Evolutionary conservation across 2,113 vertebrate species (phyloP), one percentile per base, ranked within the genome.

Genomic region (Otus sunia): DNA sequence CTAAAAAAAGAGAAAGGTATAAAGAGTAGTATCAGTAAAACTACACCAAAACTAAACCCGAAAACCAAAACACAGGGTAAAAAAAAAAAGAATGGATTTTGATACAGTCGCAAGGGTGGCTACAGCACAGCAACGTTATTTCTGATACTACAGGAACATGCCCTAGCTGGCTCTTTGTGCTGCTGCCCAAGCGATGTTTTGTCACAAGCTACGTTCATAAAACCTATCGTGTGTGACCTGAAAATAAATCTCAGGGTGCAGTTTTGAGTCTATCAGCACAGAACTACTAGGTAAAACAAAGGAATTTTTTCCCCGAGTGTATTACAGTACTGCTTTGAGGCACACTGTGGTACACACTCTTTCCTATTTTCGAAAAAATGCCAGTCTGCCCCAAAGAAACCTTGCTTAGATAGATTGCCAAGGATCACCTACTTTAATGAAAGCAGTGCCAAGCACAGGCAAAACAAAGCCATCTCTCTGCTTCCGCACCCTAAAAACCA

Each of bases 321-420:
- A 22, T n/a, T 16, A 9, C 27, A 88, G 53, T 15, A 17, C 20
- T n/a, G 68, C 43, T 82, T 55, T 41, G 66, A 68, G 34, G 34
- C 23, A 50, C 3, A 41, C 16, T 15, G 29, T 11, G 37, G 6
- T 22, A 49, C 41, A 37, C 0, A 2, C 30, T 60, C 45, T 41
- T 73, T 17, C 49, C n/a, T 37, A 6, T 56, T 69, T 29, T 27
- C 25, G 17, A 45, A 36, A 71, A 32, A 55, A 45, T 30, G 36
- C 29, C 36, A 43, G 23, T 14, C 26, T 71, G 50, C 34, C 13
- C 21, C 55, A 63, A 63, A 78, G 14, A 39, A 82, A 47, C 41
- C 50, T 60, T 37, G 43, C 27, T 32, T 32, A 36, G 50, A 34
- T 12, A 55, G 39, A 67, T 5, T 39, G 55, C 69, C 75, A 82